Evolutionary conservation across 2,797 vertebrate species (phyloP).

Genomic region (Pseudochaenichthys georgianus): DNA sequence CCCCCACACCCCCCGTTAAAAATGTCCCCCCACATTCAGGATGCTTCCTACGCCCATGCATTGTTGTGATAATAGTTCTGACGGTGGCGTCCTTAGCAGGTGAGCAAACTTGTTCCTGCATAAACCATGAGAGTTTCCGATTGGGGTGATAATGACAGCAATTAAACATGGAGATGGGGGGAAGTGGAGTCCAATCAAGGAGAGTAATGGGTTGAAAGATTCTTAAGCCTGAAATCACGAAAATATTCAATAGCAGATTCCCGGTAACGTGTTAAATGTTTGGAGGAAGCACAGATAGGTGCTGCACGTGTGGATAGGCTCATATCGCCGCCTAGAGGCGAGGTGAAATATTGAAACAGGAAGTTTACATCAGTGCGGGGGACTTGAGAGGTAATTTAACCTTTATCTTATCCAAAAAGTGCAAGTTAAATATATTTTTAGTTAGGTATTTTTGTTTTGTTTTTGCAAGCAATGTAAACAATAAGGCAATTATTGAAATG

Average conservation of each 20-base stretch:
- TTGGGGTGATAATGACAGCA: not conserved
- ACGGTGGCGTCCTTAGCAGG: not conserved
- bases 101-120: not conserved
- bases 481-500: too few species aligned
- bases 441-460: too few species aligned
- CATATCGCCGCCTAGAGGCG: not conserved
- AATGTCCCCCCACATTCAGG: too few species aligned
- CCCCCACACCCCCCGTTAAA: too few species aligned
- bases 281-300: not conserved
- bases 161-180: too few species aligned
- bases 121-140: not conserved
- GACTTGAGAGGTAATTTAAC: too few species aligned
- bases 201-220: too few species aligned
- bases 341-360: not conserved
- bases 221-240: not conserved
- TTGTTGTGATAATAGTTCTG: not conserved
- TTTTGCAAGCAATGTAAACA: too few species aligned
- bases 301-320: not conserved
- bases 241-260: not conserved
- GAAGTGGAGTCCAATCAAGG: not conserved
- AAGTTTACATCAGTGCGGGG: not conserved
- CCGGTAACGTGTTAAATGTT: not conserved
- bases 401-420: too few species aligned
- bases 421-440: too few species aligned
- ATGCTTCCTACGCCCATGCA: not conserved